Conservation (phyloP, 2,797 vertebrate genomes). For the Pagetopsis macropterus region DNA sequence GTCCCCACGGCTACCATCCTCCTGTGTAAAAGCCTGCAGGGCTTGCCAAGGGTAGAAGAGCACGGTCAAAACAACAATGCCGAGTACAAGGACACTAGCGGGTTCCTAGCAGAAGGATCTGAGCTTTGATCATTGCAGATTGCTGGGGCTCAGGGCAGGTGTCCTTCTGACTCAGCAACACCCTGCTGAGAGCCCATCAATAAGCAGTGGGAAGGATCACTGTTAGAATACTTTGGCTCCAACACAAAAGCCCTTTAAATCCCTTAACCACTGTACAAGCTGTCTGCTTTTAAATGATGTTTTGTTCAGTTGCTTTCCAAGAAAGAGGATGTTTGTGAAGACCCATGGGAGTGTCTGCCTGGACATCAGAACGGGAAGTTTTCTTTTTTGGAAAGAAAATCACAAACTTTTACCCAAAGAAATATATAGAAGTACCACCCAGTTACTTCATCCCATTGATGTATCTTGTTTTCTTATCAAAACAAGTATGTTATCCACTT, state of each 20-base stretch:
- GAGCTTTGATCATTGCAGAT: conserved; percentile 77
- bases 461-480: conserved; percentile 54
- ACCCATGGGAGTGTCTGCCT: conserved; percentile 23
- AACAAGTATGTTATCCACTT: conserved; percentile 41
- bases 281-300: conserved; percentile 49
- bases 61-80: conserved; percentile 58
- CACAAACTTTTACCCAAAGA: conserved; percentile 39
- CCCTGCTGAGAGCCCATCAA: conserved; percentile 66
- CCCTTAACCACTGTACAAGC: conserved; percentile 9
- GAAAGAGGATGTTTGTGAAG: conserved; percentile 42
- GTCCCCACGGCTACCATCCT: conserved; percentile 28
- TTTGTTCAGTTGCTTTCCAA: conserved; percentile 47
- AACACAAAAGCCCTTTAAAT: conserved; percentile 50
- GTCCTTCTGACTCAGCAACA: conserved; percentile 62
- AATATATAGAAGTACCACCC: conserved; percentile 37
- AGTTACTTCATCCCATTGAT: conserved; percentile 32
- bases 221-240: conserved; percentile 51
- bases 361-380: conserved; percentile 34
- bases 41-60: conserved; percentile 35
- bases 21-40: conserved; percentile 46
- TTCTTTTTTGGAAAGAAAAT: conserved; percentile 39
- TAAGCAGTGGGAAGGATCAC: conserved; percentile 45
- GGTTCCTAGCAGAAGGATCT: conserved; percentile 55
- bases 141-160: conserved; percentile 60
- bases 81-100: conserved; percentile 43